These are phyloP conservation scores for Ophion slaviceki DNA, from an alignment of 2,888 invertebrate genomes.

Conservation along the genomic window DNA sequence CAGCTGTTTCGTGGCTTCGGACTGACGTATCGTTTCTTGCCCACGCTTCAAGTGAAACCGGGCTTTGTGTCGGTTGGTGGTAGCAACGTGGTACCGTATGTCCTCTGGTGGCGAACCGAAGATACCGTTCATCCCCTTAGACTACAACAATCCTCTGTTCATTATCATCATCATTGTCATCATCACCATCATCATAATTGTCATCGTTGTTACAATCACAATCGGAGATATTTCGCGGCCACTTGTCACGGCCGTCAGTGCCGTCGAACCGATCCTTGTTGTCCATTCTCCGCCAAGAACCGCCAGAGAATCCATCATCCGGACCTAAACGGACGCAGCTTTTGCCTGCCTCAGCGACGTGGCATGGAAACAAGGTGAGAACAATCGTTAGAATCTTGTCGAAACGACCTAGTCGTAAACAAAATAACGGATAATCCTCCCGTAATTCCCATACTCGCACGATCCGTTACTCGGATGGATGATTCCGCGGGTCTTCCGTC, in stretches of 20 bases:
- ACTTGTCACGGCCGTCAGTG: slow-evolving; percentile 64
- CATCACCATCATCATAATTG: slow-evolving; percentile 56
- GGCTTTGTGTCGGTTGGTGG: slow-evolving; percentile 63
- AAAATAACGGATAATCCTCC: not conserved
- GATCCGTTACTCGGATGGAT: not conserved
- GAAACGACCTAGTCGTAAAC: not conserved
- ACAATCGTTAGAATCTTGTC: slow-evolving; percentile 1
- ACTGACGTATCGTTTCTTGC: slow-evolving; percentile 72
- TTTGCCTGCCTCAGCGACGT: slow-evolving; percentile 69
- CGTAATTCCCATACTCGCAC: not conserved
- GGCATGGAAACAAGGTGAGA: slow-evolving; percentile 80
- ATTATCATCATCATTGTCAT: slow-evolving; percentile 60
- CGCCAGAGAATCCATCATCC: slow-evolving; percentile 52
- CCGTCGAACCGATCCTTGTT: slow-evolving; percentile 68
- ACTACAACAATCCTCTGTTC: slow-evolving; percentile 67
- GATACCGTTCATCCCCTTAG: slow-evolving; percentile 68
- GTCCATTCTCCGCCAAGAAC: slow-evolving; percentile 46
- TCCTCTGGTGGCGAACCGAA: slow-evolving; percentile 77
- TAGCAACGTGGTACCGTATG: slow-evolving; percentile 75
- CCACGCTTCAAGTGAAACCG: slow-evolving; percentile 74
- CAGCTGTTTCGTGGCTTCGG: slow-evolving; percentile 45
- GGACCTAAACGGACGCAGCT: slow-evolving; percentile 65
- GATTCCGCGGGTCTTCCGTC: not conserved
- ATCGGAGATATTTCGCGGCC: slow-evolving; percentile 64
- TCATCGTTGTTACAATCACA: slow-evolving; percentile 63